These are phyloP conservation scores for Nerophis lumbriciformis DNA, from an alignment of 2,113 vertebrate genomes.

Conservation along the genomic window DNA sequence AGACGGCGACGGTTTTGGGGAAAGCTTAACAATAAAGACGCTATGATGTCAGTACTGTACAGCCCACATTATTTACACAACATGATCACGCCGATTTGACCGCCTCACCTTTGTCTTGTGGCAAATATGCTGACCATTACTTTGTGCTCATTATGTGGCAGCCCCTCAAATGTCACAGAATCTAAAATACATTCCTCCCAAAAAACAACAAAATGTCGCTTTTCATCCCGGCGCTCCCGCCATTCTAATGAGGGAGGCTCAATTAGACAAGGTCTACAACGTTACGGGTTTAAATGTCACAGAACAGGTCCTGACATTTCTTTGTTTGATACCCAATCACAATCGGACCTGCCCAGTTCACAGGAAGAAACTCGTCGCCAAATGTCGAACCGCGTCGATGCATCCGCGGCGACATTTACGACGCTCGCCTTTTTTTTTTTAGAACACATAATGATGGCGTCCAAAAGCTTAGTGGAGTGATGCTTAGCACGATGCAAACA, in stretches of 20 bases:
- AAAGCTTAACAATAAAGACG: background rate
- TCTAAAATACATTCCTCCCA: slow-evolving; percentile 42
- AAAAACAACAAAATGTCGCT: background rate
- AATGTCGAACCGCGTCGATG: slow-evolving; percentile 55
- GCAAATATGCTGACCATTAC: slow-evolving; percentile 53
- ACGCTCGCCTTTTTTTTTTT: background rate
- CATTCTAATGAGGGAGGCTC: slow-evolving; percentile 69
- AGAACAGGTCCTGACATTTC: slow-evolving; percentile 72
- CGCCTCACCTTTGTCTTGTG: slow-evolving; percentile 53
- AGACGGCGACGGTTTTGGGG: slow-evolving; percentile 17
- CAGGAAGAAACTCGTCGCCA: slow-evolving; percentile 54
- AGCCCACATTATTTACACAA: slow-evolving; percentile 36
- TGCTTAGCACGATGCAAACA: slow-evolving; percentile 16
- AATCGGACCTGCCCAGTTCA: slow-evolving; percentile 60
- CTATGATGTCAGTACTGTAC: background rate
- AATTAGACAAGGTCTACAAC: slow-evolving; percentile 70
- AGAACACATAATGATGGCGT: slow-evolving; percentile 42
- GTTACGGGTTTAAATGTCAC: slow-evolving; percentile 67
- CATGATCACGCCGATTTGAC: slow-evolving; percentile 42
- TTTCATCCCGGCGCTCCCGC: slow-evolving; percentile 38
- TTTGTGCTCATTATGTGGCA: slow-evolving; percentile 37
- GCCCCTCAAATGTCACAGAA: slow-evolving; percentile 51
- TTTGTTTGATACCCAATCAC: slow-evolving; percentile 69
- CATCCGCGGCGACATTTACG: slow-evolving; percentile 35
- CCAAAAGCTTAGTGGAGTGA: slow-evolving; percentile 39